These are phyloP conservation scores for Poecile montanus DNA, from an alignment of 2,797 vertebrate genomes.

Conservation along the genomic window DNA sequence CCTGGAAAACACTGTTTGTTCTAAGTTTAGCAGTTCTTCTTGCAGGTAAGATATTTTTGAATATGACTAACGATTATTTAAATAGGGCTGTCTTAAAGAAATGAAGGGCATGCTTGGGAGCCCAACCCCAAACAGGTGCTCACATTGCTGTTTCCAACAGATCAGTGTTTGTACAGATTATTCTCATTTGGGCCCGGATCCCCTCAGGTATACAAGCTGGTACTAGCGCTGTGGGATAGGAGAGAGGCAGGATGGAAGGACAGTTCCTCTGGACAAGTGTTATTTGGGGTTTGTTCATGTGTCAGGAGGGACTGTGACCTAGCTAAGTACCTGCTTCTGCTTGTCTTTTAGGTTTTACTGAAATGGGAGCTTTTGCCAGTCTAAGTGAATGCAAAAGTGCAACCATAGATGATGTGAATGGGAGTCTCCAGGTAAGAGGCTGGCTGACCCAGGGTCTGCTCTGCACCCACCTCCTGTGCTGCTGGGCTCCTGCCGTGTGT, in stretches of 20 bases:
- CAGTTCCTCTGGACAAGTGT: background rate
- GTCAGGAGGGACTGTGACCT: background rate
- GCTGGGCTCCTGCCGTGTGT: fast-evolving
- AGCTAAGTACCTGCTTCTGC: background rate
- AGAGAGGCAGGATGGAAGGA: background rate
- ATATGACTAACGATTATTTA: background rate
- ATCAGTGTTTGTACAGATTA: background rate
- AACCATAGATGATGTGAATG: background rate
- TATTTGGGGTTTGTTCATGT: background rate
- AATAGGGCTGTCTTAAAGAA: background rate
- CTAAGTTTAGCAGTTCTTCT: background rate
- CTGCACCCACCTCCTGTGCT: background rate
- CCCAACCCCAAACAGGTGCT: fast-evolving
- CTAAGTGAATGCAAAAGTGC: background rate
- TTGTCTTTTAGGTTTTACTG: background rate
- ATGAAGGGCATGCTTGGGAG: background rate
- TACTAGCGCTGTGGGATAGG: background rate
- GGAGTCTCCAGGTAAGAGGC: background rate
- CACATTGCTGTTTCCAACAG: background rate
- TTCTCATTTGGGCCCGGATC: background rate
- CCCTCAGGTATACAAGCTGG: background rate
- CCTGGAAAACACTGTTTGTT: background rate
- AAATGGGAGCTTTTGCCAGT: background rate
- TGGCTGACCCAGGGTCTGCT: background rate
- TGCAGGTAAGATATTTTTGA: constrained; percentile 29